phyloP scores from a whole-genome alignment of 1,140 invertebrate genomes.

The Maniola jurtina region DNA sequence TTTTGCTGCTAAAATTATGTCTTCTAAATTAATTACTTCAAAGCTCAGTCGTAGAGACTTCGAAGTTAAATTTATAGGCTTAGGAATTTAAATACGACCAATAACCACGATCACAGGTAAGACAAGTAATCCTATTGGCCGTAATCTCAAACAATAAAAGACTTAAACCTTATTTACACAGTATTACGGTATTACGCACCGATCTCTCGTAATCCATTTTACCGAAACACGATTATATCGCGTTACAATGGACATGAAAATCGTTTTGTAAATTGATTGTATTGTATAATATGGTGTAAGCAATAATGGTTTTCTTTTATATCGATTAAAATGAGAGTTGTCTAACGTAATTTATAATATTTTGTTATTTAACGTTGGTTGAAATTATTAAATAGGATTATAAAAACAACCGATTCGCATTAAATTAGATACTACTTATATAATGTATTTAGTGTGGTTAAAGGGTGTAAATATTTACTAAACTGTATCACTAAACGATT shows the following conservation, averaged over 20 bases:
- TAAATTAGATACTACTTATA: too few relatives aligned
- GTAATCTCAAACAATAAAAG: slow-evolving; percentile 29
- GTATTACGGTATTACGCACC: slow-evolving; percentile 28
- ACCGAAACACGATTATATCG: slow-evolving; percentile 32
- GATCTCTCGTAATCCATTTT: slow-evolving; percentile 32
- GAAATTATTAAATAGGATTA: background rate
- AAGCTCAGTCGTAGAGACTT: too few relatives aligned
- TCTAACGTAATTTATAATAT: background rate
- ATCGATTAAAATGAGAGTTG: slow-evolving; percentile 8
- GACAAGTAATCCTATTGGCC: slow-evolving; percentile 26
- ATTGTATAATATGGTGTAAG: slow-evolving; percentile 23
- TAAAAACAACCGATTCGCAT: too few relatives aligned
- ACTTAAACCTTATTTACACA: slow-evolving; percentile 34
- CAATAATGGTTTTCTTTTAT: slow-evolving; percentile 20
- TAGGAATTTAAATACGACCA: background rate
- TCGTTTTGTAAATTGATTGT: slow-evolving; percentile 35
- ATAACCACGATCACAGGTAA: slow-evolving; percentile 12
- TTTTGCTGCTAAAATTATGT: too few relatives aligned
- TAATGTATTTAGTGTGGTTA: too few relatives aligned
- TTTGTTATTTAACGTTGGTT: background rate
- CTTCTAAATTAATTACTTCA: too few relatives aligned
- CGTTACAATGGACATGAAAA: slow-evolving; percentile 33
- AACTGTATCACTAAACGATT: too few relatives aligned
- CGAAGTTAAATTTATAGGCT: too few relatives aligned
- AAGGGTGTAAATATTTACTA: too few relatives aligned